These are phyloP conservation scores for Oreochromis spilurus DNA, from an alignment of 2,113 vertebrate species.

Conservation along the genomic window DNA sequence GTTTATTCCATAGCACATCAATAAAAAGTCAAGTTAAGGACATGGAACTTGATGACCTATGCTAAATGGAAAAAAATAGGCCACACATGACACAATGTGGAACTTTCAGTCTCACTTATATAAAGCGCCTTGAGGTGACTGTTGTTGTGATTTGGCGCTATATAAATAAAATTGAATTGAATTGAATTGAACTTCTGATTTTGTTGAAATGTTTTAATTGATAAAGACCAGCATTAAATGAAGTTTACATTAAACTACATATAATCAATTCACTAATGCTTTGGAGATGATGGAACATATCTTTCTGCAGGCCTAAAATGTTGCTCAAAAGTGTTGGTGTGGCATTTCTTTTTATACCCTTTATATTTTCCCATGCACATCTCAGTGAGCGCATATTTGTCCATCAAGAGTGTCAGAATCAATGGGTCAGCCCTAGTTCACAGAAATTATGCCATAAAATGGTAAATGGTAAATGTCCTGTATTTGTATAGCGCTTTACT, in stretches of 20 bases:
- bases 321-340: not conserved
- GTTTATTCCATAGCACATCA: not conserved
- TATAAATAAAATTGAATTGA: too few species aligned
- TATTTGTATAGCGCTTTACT: too few species aligned
- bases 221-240: not conserved
- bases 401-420: not conserved
- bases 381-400: not conserved
- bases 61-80: not conserved
- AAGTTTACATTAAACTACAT: not conserved
- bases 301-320: not conserved
- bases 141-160: too few species aligned
- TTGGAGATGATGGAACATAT: not conserved
- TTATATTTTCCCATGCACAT: not conserved
- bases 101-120: not conserved
- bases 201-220: not conserved
- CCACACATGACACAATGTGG: not conserved
- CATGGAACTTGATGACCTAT: not conserved
- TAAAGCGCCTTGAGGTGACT: too few species aligned
- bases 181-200: not conserved
- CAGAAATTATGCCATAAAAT: not conserved
- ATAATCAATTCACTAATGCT: not conserved
- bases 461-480: too few species aligned
- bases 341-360: not conserved
- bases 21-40: not conserved
- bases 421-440: not conserved